phyloP scores from a whole-genome alignment of 2,113 vertebrate genomes.

The Lynx canadensis region DNA sequence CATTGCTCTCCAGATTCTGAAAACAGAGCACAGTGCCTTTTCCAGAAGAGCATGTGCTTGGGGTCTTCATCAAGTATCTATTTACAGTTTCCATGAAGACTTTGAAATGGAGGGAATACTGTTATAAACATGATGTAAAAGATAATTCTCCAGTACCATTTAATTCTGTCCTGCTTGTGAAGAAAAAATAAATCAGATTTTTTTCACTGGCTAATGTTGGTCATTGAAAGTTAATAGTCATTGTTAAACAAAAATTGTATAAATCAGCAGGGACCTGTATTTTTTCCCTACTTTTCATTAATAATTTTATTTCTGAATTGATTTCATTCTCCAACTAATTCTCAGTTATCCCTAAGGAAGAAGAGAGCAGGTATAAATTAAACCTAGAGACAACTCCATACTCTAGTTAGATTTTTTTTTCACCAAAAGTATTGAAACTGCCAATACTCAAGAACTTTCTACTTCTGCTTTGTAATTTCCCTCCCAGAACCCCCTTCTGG shows the following conservation, averaged over 20 bases:
- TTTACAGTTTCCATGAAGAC: conserved; percentile 29
- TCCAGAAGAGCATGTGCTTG: background rate
- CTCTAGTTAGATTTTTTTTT: background rate
- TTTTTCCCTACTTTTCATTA: background rate
- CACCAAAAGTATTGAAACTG: background rate
- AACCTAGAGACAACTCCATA: background rate
- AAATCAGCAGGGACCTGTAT: background rate
- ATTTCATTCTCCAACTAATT: background rate
- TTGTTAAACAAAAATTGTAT: conserved; percentile 1
- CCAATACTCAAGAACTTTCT: background rate
- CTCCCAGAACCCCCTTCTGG: background rate
- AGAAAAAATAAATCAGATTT: conserved; percentile 9
- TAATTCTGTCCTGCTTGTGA: conserved; percentile 6
- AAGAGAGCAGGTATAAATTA: background rate
- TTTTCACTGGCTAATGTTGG: background rate
- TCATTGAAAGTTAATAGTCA: background rate
- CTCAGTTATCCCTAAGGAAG: background rate
- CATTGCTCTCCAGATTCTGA: background rate
- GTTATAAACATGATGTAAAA: background rate
- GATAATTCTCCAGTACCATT: background rate
- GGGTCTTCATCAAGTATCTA: background rate
- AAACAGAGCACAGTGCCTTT: background rate
- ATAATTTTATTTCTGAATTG: conserved; percentile 25
- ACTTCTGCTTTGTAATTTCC: background rate
- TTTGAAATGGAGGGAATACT: background rate